Conservation (phyloP, 2,797 vertebrate genomes). For the Neomorphus geoffroyi region DNA sequence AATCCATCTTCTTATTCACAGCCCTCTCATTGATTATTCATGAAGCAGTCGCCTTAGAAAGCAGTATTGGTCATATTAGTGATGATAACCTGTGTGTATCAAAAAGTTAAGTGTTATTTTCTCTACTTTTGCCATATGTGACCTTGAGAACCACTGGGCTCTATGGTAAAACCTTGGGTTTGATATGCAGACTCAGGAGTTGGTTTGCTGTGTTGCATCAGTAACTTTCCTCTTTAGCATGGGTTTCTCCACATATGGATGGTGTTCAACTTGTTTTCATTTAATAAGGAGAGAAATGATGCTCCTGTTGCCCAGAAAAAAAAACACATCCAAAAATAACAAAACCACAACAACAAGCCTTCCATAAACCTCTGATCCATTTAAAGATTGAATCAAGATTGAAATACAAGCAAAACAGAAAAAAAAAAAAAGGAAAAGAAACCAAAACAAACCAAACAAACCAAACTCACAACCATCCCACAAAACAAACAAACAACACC, state of each 20-base stretch:
- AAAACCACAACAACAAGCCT: neutral
- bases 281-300: neutral
- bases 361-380: neutral
- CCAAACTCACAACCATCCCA: accelerated
- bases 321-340: neutral
- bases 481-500: neutral
- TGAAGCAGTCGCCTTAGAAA: conserved; percentile 44
- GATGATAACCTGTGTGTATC: conserved; percentile 1
- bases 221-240: neutral
- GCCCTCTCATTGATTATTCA: conserved; percentile 61
- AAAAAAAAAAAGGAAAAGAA: no score
- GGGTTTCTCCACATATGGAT: neutral
- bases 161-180: neutral
- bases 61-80: conserved; percentile 35
- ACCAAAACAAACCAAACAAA: no score
- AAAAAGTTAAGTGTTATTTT: neutral
- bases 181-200: no score
- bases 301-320: neutral
- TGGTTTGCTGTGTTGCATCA: neutral
- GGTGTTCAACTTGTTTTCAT: neutral
- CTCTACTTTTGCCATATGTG: neutral
- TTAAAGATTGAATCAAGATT: no score
- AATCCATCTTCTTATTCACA: conserved; percentile 61
- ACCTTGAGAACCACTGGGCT: neutral
- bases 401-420: neutral